Evolutionary conservation across 2,113 vertebrate genomes (phyloP).

Genomic region (Eolophus roseicapilla): DNA sequence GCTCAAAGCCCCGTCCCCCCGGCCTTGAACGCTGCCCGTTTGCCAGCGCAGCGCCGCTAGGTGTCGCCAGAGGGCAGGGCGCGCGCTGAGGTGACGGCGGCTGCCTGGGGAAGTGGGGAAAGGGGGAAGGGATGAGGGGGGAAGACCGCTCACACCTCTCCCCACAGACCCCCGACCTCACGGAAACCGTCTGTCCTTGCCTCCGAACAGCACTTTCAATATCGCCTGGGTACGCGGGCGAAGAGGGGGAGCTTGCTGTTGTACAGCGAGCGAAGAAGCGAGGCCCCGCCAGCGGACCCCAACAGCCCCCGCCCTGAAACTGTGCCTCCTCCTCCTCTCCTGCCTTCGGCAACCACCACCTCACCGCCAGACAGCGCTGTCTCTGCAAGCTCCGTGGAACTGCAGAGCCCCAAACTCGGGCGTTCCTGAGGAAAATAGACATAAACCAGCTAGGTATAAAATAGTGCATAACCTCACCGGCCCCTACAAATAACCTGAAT

Average conservation of each 20-base stretch:
- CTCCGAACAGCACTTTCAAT: not conserved
- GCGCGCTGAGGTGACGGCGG: not conserved
- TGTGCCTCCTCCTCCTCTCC: rapidly evolving
- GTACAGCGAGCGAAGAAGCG: not conserved
- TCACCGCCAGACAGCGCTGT: rapidly evolving
- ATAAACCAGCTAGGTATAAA: not conserved
- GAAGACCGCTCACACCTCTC: rapidly evolving
- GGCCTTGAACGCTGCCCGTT: no score
- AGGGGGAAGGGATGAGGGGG: not conserved
- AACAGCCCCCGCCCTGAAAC: not conserved
- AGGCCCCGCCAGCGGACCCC: not conserved
- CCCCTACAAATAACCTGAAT: not conserved
- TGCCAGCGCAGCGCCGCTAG: not conserved
- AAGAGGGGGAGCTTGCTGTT: not conserved
- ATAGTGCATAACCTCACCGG: not conserved
- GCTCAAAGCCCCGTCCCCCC: not conserved
- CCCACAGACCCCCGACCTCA: rapidly evolving
- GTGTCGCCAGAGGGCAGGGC: not conserved
- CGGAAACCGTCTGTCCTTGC: not conserved
- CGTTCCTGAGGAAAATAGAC: not conserved
- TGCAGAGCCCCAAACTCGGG: not conserved
- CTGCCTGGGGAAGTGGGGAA: not conserved
- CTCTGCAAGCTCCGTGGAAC: rapidly evolving
- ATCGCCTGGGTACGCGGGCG: not conserved
- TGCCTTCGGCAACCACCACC: rapidly evolving